Evolutionary conservation across 2,797 vertebrate species (phyloP).

Genomic region (Hipposideros larvatus): DNA sequence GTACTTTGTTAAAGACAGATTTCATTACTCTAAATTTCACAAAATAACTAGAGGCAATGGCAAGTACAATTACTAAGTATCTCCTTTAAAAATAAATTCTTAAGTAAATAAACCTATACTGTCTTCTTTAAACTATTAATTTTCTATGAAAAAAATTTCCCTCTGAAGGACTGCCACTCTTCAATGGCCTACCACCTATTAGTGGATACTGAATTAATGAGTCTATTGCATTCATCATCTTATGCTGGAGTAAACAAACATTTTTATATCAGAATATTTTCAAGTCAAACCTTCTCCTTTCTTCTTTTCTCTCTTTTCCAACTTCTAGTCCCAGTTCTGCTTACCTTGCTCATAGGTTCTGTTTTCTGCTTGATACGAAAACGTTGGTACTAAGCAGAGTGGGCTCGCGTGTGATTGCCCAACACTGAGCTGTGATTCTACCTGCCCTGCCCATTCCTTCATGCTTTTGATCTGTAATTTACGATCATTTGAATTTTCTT

Average conservation of each 20-base stretch:
- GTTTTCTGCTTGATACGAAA: neutral
- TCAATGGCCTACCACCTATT: neutral
- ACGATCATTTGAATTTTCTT: neutral
- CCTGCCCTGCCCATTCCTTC: neutral
- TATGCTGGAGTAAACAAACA: neutral
- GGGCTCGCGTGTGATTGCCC: neutral
- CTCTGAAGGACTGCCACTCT: neutral
- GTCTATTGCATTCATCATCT: neutral
- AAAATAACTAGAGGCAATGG: slow-evolving; percentile 3
- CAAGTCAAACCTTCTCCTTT: neutral
- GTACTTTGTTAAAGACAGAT: neutral
- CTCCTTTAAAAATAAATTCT: slow-evolving; percentile 46
- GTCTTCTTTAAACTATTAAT: neutral
- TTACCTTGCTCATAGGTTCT: neutral
- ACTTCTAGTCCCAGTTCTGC: neutral
- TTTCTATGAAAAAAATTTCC: neutral
- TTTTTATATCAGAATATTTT: neutral
- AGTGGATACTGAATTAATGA: neutral
- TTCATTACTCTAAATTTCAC: neutral
- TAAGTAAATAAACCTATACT: slow-evolving; percentile 22
- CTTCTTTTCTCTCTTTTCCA: neutral
- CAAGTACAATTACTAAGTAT: neutral
- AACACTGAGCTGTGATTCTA: neutral
- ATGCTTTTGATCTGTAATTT: neutral
- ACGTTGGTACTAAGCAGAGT: neutral